A percentile compares a stretch with the other conserved stretches of the same genome.
Conservation (phyloP, 2,113 vertebrate genomes). For the Azemiops feae region DNA sequence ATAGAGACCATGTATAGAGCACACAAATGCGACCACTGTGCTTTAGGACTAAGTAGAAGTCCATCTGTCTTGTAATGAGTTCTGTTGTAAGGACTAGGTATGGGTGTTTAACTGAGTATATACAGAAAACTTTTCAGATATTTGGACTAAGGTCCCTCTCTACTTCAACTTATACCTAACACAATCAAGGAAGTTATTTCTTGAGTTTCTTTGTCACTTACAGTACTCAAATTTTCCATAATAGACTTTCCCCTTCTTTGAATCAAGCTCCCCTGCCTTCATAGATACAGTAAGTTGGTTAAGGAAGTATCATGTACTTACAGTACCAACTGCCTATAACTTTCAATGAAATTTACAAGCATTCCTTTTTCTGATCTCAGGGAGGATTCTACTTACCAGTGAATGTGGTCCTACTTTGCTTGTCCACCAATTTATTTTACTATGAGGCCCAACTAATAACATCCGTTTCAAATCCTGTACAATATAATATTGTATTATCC, state of each 20-base stretch:
- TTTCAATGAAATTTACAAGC: neutral
- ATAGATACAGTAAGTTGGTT: neutral
- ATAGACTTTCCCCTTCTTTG: neutral
- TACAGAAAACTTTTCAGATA: neutral
- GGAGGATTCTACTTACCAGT: neutral
- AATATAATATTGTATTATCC: neutral
- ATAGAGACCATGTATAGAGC: neutral
- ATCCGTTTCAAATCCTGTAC: neutral
- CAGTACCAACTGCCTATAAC: neutral
- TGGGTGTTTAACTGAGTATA: neutral
- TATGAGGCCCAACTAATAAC: neutral
- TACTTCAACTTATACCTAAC: neutral
- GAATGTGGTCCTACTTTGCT: neutral
- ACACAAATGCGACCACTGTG: neutral
- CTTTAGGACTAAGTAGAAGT: neutral
- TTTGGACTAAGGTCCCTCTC: neutral
- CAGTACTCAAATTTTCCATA: neutral
- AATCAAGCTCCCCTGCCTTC: neutral
- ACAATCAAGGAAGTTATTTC: neutral
- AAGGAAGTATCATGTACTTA: neutral
- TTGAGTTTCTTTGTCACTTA: neutral
- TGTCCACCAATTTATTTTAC: neutral
- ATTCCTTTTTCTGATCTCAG: neutral
- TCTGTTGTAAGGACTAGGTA: neutral
- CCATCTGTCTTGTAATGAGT: neutral